Percentiles rank a stretch among this genome's conserved stretches.
These are phyloP conservation scores for Brienomyrus brachyistius DNA, from an alignment of 2,113 vertebrate genomes.

Conservation along the genomic window DNA sequence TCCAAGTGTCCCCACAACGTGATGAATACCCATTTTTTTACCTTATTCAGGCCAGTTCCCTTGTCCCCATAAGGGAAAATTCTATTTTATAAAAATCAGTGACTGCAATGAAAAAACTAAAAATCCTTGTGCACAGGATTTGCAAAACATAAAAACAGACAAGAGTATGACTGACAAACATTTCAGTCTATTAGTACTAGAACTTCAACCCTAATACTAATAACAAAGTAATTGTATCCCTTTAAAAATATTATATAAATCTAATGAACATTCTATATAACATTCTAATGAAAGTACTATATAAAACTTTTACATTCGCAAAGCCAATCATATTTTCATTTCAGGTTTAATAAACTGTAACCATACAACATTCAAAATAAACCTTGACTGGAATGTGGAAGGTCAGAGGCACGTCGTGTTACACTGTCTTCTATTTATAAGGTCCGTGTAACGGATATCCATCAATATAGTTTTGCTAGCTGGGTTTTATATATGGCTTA, in stretches of 20 bases:
- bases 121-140: neutral
- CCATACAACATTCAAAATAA: neutral
- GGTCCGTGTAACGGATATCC: neutral
- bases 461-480: neutral
- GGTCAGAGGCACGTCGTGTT: neutral
- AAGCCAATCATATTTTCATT: neutral
- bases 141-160: neutral
- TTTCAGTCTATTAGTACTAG: too few relatives aligned
- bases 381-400: neutral
- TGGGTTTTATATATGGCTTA: neutral
- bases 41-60: too few relatives aligned
- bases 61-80: too few relatives aligned
- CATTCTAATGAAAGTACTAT: too few relatives aligned
- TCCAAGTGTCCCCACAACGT: too few relatives aligned
- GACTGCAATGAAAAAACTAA: too few relatives aligned
- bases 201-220: too few relatives aligned
- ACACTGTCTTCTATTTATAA: neutral
- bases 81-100: too few relatives aligned
- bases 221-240: too few relatives aligned
- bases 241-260: too few relatives aligned
- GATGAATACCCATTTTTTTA: too few relatives aligned
- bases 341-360: neutral
- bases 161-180: neutral
- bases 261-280: too few relatives aligned
- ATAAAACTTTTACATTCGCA: neutral